Conservation (phyloP, 2,113 vertebrate genomes). For the Heloderma charlesbogerti region DNA sequence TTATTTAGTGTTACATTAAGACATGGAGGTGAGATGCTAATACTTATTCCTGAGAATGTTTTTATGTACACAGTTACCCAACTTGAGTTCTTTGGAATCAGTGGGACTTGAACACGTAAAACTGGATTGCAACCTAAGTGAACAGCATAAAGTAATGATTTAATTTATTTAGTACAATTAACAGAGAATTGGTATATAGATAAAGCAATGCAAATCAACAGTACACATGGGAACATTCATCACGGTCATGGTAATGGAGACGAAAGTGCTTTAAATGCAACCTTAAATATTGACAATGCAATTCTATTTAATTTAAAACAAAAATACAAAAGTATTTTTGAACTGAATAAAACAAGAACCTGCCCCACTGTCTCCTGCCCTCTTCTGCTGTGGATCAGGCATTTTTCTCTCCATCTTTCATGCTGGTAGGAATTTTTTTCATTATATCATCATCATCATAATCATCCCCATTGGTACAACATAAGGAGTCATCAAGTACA, state of each 20-base stretch:
- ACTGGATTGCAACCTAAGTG: not conserved
- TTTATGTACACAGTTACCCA: not conserved
- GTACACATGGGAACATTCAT: not conserved
- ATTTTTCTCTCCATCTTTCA: not conserved
- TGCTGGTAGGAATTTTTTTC: not conserved
- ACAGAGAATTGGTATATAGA: constrained; percentile 29
- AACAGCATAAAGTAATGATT: constrained; percentile 4
- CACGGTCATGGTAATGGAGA: constrained; percentile 3
- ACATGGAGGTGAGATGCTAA: not conserved
- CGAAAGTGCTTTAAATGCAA: constrained; percentile 30
- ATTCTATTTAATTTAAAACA: not conserved
- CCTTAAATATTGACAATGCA: not conserved
- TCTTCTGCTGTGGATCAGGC: not conserved
- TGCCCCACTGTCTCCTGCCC: not conserved
- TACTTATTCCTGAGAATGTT: constrained; percentile 12
- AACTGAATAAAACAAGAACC: not conserved
- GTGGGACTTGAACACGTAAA: constrained; percentile 1
- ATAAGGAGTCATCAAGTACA: not conserved
- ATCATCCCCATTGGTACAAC: not conserved
- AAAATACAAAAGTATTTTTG: not conserved
- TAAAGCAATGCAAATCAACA: constrained; percentile 18
- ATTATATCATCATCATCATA: not conserved
- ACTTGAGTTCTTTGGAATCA: not conserved
- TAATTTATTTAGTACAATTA: constrained; percentile 1
- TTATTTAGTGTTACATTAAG: constrained; percentile 5